These are phyloP conservation scores for Clarias pachynema DNA, from an alignment of 2,797 vertebrate species.

Conservation along the genomic window DNA sequence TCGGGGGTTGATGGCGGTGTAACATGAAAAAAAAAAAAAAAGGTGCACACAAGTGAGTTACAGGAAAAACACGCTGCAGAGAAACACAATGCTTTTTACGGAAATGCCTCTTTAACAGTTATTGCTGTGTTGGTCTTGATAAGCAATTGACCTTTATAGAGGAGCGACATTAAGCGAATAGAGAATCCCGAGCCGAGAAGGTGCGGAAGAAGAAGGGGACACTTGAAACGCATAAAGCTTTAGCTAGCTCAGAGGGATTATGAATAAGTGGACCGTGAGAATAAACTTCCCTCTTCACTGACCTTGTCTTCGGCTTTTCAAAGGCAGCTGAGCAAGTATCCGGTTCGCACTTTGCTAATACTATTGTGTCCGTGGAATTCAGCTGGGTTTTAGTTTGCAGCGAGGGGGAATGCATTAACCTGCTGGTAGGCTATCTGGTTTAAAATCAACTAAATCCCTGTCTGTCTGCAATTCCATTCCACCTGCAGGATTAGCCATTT, in stretches of 20 bases:
- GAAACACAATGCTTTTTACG: neutral
- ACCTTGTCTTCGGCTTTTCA: conserved; percentile 54
- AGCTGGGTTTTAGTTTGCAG: conserved; percentile 56
- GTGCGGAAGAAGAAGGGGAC: conserved; percentile 34
- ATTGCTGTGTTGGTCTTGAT: neutral
- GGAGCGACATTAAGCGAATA: neutral
- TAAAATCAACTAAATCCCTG: conserved; percentile 65
- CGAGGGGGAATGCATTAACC: conserved; percentile 58
- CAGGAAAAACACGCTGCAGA: neutral
- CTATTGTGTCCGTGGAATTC: conserved; percentile 56
- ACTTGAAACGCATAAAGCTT: conserved; percentile 52
- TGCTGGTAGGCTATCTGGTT: conserved; percentile 60
- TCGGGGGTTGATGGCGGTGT: no score
- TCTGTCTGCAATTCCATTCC: conserved; percentile 60
- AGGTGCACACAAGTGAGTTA: neutral
- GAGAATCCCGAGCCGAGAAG: conserved; percentile 11
- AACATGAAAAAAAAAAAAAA: neutral
- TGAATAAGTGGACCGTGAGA: conserved; percentile 40
- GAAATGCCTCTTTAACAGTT: neutral
- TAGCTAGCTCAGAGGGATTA: conserved; percentile 53
- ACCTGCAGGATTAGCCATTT: conserved; percentile 65
- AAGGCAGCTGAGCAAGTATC: conserved; percentile 51
- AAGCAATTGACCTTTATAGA: conserved; percentile 24
- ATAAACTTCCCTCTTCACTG: conserved; percentile 47
- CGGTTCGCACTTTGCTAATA: conserved; percentile 48